Percentiles rank a stretch among this genome's conserved stretches.
Evolutionary conservation across 1,140 invertebrate genomes (phyloP).

Genomic region (Mizuhopecten yessoensis): DNA sequence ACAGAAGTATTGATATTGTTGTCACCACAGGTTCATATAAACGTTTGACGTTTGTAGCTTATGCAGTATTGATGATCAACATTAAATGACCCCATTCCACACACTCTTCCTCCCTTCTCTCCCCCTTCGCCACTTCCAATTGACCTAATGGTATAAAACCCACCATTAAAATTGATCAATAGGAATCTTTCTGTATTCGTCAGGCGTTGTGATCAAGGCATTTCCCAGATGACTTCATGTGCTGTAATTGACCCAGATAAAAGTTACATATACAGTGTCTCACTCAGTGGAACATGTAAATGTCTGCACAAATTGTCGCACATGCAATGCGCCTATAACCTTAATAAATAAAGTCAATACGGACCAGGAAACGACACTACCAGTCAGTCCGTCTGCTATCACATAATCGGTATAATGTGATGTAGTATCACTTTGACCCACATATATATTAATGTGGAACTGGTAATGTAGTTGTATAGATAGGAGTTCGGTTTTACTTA

Average conservation of each 20-base stretch:
- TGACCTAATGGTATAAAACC: neutral
- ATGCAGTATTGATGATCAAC: neutral
- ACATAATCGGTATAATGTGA: too few relatives aligned
- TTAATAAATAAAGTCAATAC: neutral
- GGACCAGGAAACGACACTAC: neutral
- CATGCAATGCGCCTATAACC: neutral
- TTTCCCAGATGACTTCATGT: neutral
- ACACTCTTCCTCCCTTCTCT: neutral
- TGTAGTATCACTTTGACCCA: too few relatives aligned
- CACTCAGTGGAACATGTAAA: neutral
- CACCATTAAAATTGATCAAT: neutral
- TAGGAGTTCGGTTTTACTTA: too few relatives aligned
- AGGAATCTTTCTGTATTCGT: neutral
- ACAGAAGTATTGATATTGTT: constrained; percentile 19
- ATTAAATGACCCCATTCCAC: neutral
- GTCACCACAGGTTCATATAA: neutral
- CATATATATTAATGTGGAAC: too few relatives aligned
- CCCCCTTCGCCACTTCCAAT: too few relatives aligned
- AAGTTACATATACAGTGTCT: neutral
- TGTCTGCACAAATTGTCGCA: neutral
- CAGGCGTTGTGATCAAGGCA: neutral
- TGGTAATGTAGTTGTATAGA: too few relatives aligned
- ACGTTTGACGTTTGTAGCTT: constrained; percentile 12
- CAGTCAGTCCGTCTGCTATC: too few relatives aligned
- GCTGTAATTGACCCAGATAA: constrained; percentile 7